phyloP scores from a whole-genome alignment of 2,888 invertebrate species.

The Pachydiplax longipennis region DNA sequence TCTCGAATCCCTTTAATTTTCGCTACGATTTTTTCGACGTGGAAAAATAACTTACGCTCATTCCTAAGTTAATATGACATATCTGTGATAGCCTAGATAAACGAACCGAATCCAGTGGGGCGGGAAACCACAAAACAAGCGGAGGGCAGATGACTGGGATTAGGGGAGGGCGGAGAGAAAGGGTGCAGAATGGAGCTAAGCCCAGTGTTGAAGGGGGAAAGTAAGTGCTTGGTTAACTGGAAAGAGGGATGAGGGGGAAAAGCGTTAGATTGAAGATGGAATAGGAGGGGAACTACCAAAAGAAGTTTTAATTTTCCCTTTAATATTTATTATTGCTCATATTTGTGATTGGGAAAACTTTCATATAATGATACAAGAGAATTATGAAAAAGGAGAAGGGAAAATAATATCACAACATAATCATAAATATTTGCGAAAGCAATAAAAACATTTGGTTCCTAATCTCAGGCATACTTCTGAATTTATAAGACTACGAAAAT shows the following conservation, averaged over 20 bases:
- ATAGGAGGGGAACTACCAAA: background rate
- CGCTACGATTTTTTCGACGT: background rate
- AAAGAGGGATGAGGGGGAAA: background rate
- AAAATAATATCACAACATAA: too few relatives aligned
- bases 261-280: background rate
- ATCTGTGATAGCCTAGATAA: background rate
- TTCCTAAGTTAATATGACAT: background rate
- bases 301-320: too few relatives aligned
- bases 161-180: background rate
- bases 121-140: background rate
- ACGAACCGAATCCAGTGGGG: background rate
- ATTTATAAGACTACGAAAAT: too few relatives aligned
- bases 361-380: too few relatives aligned
- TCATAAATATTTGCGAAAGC: too few relatives aligned
- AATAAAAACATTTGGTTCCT: too few relatives aligned
- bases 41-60: background rate
- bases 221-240: background rate
- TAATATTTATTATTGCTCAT: too few relatives aligned
- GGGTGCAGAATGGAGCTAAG: background rate
- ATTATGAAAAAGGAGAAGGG: too few relatives aligned
- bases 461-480: too few relatives aligned
- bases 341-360: too few relatives aligned
- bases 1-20: background rate
- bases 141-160: background rate
- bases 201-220: background rate